A percentile compares a stretch with the other conserved stretches of the same genome.
phyloP scores from a whole-genome alignment of 2,888 invertebrate genomes.

The Agonopterix subpropinquella region DNA sequence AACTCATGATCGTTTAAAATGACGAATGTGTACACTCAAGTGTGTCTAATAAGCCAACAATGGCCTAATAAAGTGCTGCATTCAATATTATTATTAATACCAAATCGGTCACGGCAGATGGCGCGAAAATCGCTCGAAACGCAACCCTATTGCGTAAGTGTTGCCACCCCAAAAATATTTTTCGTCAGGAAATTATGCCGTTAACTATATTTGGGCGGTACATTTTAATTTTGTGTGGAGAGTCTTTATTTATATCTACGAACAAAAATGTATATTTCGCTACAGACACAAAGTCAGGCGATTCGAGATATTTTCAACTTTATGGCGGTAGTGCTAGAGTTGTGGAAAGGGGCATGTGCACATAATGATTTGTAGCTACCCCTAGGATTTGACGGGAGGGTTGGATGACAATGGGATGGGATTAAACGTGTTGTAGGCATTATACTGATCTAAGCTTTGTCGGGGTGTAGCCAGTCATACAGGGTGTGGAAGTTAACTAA shows the following conservation, averaged over 20 bases:
- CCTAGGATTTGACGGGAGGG: constrained; percentile 37
- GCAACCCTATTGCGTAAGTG: constrained; percentile 27
- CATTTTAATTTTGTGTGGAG: constrained; percentile 65
- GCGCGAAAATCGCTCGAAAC: constrained; percentile 14
- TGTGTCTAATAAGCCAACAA: constrained; percentile 46
- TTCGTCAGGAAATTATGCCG: constrained; percentile 43
- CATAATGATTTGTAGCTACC: constrained; percentile 9
- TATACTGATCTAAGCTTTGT: constrained; percentile 49
- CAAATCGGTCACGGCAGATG: constrained; percentile 26
- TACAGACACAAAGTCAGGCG: too few relatives aligned
- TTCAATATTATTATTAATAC: constrained; percentile 45
- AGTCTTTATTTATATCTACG: constrained; percentile 25
- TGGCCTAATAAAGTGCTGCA: constrained; percentile 37
- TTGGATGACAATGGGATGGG: constrained; percentile 58
- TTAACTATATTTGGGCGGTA: constrained; percentile 62
- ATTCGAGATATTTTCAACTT: too few relatives aligned
- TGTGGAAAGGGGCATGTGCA: constrained; percentile 4
- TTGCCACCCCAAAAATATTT: constrained; percentile 29
- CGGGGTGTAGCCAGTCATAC: constrained; percentile 17
- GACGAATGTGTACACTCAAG: constrained; percentile 39
- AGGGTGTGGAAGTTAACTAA: constrained; percentile 10
- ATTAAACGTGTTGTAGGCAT: constrained; percentile 65
- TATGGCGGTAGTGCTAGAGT: too few relatives aligned
- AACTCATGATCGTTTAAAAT: constrained; percentile 34
- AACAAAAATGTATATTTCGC: too few relatives aligned